Evolutionary conservation across 2,797 vertebrate genomes (phyloP), one percentile per base, ranked within the genome.

Genomic region (Rhynchotus rufescens): DNA sequence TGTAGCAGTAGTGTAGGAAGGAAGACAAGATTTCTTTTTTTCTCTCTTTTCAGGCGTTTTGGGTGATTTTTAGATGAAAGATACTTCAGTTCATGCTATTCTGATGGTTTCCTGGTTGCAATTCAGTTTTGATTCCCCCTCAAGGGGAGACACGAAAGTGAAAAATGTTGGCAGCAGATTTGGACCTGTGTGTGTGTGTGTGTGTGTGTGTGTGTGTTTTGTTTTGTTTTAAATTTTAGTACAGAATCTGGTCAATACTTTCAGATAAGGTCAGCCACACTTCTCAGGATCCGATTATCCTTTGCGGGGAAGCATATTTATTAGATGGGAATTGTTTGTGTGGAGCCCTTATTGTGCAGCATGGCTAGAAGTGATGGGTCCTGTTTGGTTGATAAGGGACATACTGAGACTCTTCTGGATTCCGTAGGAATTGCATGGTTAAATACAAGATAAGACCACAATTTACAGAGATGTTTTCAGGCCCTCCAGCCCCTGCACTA

Each of bases 51-150:
- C 20, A 52, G 76, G 84, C 79, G 36, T 94, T 96, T 94, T 89
- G 90, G 81, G 93, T 93, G 91, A 89, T 73, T 95, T 95, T 93
- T 91, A 91, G 86, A 88, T 84, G 74, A 94, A 94, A 90, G 88
- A 80, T 69, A 64, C 66, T 87, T 84, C 60, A 73, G 44, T 88
- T 89, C 56, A 20, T 89, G 69, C 84, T 83, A 45, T 89, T 92
- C 66, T 73, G 38, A 79, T 93, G 49, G 62, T 90, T 93, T 93
- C 60, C 71, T 91, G 47, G 74, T 92, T 93, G 73, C 79, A 57
- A 54, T 84, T 92, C 65, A 47, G 74, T 93, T 95, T 86, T 84
- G 60, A 79, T 78, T 86, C 15, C 4, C 56, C 45, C 49, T 94
- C 81, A 72, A 32, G 84, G 80, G 84, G 84, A 82, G 65, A 80